These are phyloP conservation scores for Pterocles gutturalis DNA, from an alignment of 2,113 vertebrate species.

Conservation along the genomic window DNA sequence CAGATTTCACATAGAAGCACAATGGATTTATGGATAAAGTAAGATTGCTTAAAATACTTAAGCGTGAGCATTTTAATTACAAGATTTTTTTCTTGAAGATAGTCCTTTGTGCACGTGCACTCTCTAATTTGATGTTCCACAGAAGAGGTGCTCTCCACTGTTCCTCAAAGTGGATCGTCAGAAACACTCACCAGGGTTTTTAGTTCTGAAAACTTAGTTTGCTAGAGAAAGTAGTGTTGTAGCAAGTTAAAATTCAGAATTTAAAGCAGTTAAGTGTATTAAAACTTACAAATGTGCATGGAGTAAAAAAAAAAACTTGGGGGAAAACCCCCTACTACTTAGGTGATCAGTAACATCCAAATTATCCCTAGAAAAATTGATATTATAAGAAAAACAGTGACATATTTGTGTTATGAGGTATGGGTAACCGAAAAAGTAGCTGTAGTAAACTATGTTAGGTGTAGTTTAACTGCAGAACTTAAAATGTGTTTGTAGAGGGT, in stretches of 20 bases:
- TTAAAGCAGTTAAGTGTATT: not conserved
- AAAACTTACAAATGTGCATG: not conserved
- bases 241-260: not conserved
- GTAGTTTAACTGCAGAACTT: not conserved
- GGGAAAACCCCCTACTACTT: accelerated
- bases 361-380: not conserved
- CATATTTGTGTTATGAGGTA: not conserved
- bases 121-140: accelerated
- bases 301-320: not conserved
- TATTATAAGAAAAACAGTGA: not conserved
- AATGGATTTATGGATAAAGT: not conserved
- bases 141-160: not conserved
- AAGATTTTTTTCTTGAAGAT: no score
- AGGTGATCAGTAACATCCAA: not conserved
- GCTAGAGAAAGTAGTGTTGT: not conserved
- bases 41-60: not conserved
- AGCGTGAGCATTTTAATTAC: not conserved
- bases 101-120: not conserved
- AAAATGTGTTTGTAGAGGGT: not conserved
- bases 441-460: not conserved
- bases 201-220: not conserved
- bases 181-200: accelerated
- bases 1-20: not conserved
- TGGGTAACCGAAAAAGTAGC: not conserved
- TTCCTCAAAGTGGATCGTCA: not conserved